A percentile compares a stretch with the other conserved stretches of the same genome.
These are phyloP conservation scores for Scomberomorus guttatus DNA, from an alignment of 2,797 vertebrate genomes.

Conservation along the genomic window DNA sequence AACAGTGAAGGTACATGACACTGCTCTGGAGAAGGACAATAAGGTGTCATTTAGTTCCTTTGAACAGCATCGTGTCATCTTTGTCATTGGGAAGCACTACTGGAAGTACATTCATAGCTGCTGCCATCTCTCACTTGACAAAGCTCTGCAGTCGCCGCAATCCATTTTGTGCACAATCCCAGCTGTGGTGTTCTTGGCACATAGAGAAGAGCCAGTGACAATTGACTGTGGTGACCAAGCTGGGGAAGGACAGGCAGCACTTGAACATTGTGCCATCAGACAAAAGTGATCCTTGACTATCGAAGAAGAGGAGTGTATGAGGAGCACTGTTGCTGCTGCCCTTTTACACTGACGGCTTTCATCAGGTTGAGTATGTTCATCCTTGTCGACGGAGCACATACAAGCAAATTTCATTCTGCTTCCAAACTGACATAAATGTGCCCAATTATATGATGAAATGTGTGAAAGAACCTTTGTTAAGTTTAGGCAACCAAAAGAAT, in stretches of 20 bases:
- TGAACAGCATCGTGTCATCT: conserved; percentile 36
- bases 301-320: conserved; percentile 14
- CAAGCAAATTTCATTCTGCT: conserved; percentile 20
- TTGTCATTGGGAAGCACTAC: conserved; percentile 45
- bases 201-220: conserved; percentile 22
- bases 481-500: neutral
- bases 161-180: conserved; percentile 45
- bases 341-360: conserved; percentile 25
- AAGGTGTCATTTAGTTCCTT: conserved; percentile 49
- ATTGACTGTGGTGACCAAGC: conserved; percentile 50
- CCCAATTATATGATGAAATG: neutral
- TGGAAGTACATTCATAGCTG: conserved; percentile 28
- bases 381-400: conserved; percentile 2
- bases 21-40: conserved; percentile 29
- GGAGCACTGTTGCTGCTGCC: conserved; percentile 17
- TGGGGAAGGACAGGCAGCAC: conserved; percentile 15
- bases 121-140: conserved; percentile 46
- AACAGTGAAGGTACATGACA: neutral
- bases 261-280: conserved; percentile 55
- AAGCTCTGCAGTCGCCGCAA: conserved; percentile 19
- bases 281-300: conserved; percentile 59
- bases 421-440: conserved; percentile 10
- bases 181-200: conserved; percentile 36
- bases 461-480: neutral
- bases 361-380: conserved; percentile 39